phyloP scores from a whole-genome alignment of 2,888 invertebrate species.

The Esperia sulphurella region DNA sequence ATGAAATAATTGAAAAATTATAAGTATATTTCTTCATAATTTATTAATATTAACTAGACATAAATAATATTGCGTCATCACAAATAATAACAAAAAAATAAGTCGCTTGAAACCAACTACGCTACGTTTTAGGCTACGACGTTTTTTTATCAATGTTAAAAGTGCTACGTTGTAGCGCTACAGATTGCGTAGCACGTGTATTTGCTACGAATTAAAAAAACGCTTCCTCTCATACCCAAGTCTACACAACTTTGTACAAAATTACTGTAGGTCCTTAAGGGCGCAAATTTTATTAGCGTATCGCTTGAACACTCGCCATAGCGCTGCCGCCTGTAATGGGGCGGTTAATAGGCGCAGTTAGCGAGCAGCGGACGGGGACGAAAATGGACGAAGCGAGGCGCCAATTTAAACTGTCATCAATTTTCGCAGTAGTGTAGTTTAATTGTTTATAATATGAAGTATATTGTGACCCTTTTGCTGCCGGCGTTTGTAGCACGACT shows the following conservation, averaged over 20 bases:
- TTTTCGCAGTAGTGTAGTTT: too few relatives aligned
- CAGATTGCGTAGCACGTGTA: too few relatives aligned
- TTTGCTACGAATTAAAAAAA: too few relatives aligned
- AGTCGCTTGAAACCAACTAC: not conserved
- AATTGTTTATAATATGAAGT: too few relatives aligned
- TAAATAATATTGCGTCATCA: too few relatives aligned
- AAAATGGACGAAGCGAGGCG: not conserved
- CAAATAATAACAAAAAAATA: not conserved
- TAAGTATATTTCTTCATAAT: not conserved
- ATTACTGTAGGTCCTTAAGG: constrained; percentile 35
- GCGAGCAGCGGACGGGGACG: not conserved
- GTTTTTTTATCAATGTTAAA: not conserved
- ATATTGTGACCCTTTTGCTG: too few relatives aligned
- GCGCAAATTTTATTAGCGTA: constrained; percentile 45
- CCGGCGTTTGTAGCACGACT: too few relatives aligned
- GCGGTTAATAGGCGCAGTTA: not conserved
- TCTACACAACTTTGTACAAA: constrained; percentile 3
- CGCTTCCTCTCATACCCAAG: not conserved
- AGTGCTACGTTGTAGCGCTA: too few relatives aligned
- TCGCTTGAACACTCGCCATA: not conserved
- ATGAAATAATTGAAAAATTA: too few relatives aligned
- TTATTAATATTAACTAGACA: not conserved
- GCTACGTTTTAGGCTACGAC: too few relatives aligned
- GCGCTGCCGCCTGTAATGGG: not conserved
- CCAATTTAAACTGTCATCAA: not conserved